Conservation (phyloP, 2,797 vertebrate species). For the Leuciscus waleckii region DNA sequence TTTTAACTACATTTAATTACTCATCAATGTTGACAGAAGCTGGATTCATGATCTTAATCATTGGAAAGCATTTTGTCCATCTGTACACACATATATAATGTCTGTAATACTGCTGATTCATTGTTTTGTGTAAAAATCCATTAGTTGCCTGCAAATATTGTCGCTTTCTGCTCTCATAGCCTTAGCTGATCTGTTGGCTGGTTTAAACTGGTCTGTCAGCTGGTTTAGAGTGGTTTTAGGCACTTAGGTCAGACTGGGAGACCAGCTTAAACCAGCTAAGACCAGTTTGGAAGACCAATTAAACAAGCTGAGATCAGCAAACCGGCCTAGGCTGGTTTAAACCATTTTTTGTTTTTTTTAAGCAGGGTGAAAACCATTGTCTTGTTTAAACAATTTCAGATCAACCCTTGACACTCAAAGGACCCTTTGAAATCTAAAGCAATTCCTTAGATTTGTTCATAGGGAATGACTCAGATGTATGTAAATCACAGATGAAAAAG, state of each 20-base stretch:
- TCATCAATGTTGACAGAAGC: no score
- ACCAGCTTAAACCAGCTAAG: not conserved
- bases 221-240: not conserved
- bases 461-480: not conserved
- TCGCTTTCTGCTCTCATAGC: no score
- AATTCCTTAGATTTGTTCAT: slow-evolving; percentile 1
- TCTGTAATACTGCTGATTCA: no score
- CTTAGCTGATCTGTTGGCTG: no score
- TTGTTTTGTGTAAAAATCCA: no score
- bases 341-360: not conserved
- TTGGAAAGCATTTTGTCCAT: no score
- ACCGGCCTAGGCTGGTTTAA: not conserved
- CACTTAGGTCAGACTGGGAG: no score
- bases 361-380: not conserved
- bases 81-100: no score
- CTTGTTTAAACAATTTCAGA: not conserved
- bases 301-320: not conserved
- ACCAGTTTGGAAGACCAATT: not conserved
- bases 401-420: not conserved
- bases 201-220: no score
- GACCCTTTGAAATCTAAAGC: slow-evolving; percentile 5
- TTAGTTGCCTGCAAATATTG: no score
- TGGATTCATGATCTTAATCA: no score
- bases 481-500: slow-evolving; percentile 15
- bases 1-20: no score